phyloP scores from a whole-genome alignment of 1,140 invertebrate species.

The Theocolax elegans region DNA sequence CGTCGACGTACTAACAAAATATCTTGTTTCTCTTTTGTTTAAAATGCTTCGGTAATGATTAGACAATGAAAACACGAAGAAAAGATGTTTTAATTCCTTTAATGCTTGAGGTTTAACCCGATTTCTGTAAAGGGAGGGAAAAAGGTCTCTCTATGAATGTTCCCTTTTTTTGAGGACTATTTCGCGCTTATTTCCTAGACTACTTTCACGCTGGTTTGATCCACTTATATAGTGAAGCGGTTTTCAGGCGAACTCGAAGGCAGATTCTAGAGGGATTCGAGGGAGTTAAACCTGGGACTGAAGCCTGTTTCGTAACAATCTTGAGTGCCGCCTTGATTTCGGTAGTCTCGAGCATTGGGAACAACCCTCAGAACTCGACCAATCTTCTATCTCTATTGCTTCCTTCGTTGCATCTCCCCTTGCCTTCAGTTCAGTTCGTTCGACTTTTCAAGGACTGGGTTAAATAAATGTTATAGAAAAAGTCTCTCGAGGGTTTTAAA shows the following conservation, averaged over 20 bases:
- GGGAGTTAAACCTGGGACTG: slow-evolving; percentile 2
- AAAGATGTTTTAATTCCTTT: too few species aligned
- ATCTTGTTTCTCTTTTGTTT: too few species aligned
- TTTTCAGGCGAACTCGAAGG: slow-evolving; percentile 10
- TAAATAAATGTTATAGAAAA: slow-evolving; percentile 10
- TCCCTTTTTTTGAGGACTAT: too few species aligned
- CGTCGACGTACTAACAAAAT: too few species aligned
- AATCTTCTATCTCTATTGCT: not conserved
- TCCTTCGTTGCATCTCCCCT: not conserved
- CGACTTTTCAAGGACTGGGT: not conserved
- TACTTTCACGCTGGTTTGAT: too few species aligned
- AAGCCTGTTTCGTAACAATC: slow-evolving; percentile 32
- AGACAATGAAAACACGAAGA: too few species aligned
- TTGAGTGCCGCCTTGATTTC: slow-evolving; percentile 23
- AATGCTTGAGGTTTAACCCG: too few species aligned
- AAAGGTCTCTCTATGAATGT: too few species aligned
- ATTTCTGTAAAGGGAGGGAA: too few species aligned
- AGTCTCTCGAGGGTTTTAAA: not conserved
- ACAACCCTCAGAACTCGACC: slow-evolving; percentile 10
- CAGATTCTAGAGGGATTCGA: slow-evolving; percentile 6
- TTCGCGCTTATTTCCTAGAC: too few species aligned
- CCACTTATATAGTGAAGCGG: slow-evolving; percentile 12
- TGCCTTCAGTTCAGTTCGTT: not conserved
- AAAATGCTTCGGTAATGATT: too few species aligned
- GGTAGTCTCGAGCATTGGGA: not conserved